Evolutionary conservation across 2,888 invertebrate genomes (phyloP).

Genomic region (Chrysodeixis includens): DNA sequence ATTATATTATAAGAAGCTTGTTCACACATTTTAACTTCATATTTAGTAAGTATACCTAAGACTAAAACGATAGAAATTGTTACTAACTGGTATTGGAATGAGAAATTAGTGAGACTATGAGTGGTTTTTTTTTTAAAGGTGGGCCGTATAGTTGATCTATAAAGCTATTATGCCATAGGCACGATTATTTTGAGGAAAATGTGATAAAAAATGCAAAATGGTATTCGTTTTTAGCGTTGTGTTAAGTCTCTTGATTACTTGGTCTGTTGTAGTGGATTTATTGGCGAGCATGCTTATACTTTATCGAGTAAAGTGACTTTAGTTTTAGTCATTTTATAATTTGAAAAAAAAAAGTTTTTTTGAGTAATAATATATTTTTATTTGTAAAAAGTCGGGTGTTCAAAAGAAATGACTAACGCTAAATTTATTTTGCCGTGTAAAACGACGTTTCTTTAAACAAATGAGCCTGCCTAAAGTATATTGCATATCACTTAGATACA

Average conservation of each 20-base stretch:
- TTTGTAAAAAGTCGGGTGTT: constrained; percentile 11
- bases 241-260: constrained; percentile 30
- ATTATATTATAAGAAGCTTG: constrained; percentile 87
- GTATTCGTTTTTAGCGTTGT: constrained; percentile 61
- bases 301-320: constrained; percentile 42
- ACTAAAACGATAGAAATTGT: constrained; percentile 72
- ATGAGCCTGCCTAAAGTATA: constrained; percentile 86
- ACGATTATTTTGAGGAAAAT: constrained; percentile 72
- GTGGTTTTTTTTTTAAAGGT: constrained; percentile 68
- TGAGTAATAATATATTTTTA: constrained; percentile 26
- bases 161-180: constrained; percentile 79
- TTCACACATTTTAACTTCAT: constrained; percentile 89
- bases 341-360: constrained; percentile 35
- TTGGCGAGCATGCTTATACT: constrained; percentile 62
- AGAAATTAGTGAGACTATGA: constrained; percentile 76
- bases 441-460: constrained; percentile 43
- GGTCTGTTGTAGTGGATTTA: constrained; percentile 27
- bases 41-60: constrained; percentile 85
- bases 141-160: constrained; percentile 64
- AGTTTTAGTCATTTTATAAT: constrained; percentile 49
- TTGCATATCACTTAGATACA: constrained; percentile 86
- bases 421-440: constrained; percentile 37
- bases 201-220: constrained; percentile 74
- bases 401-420: constrained; percentile 44
- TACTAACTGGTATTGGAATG: constrained; percentile 73